Evolutionary conservation across 1,140 invertebrate species (phyloP), one percentile per base, ranked within the genome.

Genomic region (Pomacea maculata): DNA sequence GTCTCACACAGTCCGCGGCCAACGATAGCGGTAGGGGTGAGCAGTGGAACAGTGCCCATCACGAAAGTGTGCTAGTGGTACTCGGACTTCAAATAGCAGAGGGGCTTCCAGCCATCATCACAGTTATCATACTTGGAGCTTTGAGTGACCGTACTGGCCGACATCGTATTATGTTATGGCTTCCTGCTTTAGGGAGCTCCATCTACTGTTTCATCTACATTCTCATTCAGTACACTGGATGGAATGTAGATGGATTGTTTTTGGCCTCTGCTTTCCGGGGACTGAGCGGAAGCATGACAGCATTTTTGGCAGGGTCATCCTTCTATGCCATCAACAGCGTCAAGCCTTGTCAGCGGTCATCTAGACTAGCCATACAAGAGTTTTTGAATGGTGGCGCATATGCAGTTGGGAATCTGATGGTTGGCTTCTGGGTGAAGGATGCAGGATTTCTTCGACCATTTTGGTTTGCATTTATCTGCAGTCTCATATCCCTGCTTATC

Each of bases 361-460:
- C 86, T n/a, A 79, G 89, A 29, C 82, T 90, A 5, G 88, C 88
- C n/a, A 65, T 90, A 12, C 89, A 90, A 70, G 89, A 90, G 81
- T 86, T 89, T 81, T 81, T 90, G 64, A 90, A 89, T 85, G 89
- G 89, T 45, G 85, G 84, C 9, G 85, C 89, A 0, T 90, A 88
- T 84, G 89, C 89, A 14, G 74, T 88, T 78, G 89, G 86, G n/a
- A 90, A 90, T 83, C 86, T 90, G 15, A 89, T 90, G 86, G 89
- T 88, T 78, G 89, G 89, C 64, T 89, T 87, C 79, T 90, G 88
- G 88, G 88, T 90, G 12, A 86, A 88, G 77, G 83, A 86, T 61
- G 81, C 74, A 78, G 89, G 87, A 25, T 90, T 88, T 83, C 64
- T 84, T 34, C 86, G 87, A 29, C 89, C 89, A 75, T 88, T 89